Evolutionary conservation across 2,113 vertebrate species (phyloP).

Genomic region (Taurulus bubalis): DNA sequence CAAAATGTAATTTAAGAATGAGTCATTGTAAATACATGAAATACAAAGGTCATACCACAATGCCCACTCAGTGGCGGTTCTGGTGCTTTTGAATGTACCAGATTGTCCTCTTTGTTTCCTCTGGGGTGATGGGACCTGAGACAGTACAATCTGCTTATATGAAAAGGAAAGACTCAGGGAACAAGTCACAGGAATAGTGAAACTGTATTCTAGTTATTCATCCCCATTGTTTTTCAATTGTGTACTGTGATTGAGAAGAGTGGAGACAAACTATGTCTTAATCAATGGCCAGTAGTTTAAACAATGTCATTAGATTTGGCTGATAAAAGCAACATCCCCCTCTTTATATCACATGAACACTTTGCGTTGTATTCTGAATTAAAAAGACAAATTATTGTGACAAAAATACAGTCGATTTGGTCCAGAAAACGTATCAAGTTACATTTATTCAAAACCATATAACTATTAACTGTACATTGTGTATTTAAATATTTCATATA

Average conservation of each 20-base stretch:
- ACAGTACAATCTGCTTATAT: not conserved
- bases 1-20: not conserved
- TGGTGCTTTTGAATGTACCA: not conserved
- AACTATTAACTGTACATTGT: slow-evolving; percentile 77
- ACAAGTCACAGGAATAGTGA: not conserved
- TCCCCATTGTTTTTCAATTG: not conserved
- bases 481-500: slow-evolving; percentile 52
- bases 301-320: slow-evolving; percentile 6
- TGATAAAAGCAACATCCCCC: not conserved
- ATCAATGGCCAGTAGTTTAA: not conserved
- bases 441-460: slow-evolving; percentile 79
- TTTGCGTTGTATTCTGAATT: not conserved
- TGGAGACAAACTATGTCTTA: not conserved
- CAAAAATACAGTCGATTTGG: slow-evolving; percentile 32
- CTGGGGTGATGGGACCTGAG: not conserved
- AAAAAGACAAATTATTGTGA: slow-evolving; percentile 8
- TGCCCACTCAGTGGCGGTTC: not conserved
- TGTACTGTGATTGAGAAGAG: not conserved
- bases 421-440: slow-evolving; percentile 66
- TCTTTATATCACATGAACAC: not conserved
- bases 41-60: not conserved
- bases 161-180: not conserved
- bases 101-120: slow-evolving; percentile 1
- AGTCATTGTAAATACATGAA: not conserved
- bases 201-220: not conserved